Base-by-base conservation (phyloP, 1,140 invertebrate genomes). In the Pseudomyrmex pallidus region DNA sequence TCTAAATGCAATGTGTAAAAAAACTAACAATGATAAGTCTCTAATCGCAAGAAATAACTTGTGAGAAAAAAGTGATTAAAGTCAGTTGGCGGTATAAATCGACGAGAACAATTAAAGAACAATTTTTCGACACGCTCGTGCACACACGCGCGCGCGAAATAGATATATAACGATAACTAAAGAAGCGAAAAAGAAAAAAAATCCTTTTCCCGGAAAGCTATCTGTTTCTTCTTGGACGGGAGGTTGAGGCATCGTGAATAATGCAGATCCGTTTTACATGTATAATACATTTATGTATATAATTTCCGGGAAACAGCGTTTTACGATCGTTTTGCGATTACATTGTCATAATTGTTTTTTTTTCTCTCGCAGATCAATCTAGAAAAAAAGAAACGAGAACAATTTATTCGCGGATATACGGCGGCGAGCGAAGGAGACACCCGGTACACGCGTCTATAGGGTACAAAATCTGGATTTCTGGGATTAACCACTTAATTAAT, bases 121-220 rank as follows among this genome's bases (percentile, higher is more conserved):
- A 48, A 22, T 12, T 7, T 35, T 4, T 35, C 5, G 35, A 35
- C 35, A 1, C 4, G 5, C 35, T 35, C 5, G 35, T 35, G 50
- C 46, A 15, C 4, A 76, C 52, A 61, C 12, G 35, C 12, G 20
- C 12, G 35, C 12, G 20, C 9, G 20, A 48, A 20, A 74, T 62
- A 22, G 61, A 46, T 20, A 2, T 25, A 4, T 2, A 4, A 7
- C 7, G 54, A 20, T 70, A 10, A 44, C 46, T 68, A 68, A 62
- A 52, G n/a, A 66, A 76, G 15, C 20, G 20, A 52, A 22, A 13
- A 59, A 48, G 35, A 35, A 35, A 35, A 35, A 35, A 35, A 35
- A 22, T 77, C 25, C 12, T 48, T n/a, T 78, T 78, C 76, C 12
- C 20, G 7, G 64, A 78, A 78, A 48, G 44, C 15, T 78, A 57